Evolutionary conservation across 2,113 vertebrate species (phyloP), one percentile per base, ranked within the genome.

Genomic region (Platichthys flesus): DNA sequence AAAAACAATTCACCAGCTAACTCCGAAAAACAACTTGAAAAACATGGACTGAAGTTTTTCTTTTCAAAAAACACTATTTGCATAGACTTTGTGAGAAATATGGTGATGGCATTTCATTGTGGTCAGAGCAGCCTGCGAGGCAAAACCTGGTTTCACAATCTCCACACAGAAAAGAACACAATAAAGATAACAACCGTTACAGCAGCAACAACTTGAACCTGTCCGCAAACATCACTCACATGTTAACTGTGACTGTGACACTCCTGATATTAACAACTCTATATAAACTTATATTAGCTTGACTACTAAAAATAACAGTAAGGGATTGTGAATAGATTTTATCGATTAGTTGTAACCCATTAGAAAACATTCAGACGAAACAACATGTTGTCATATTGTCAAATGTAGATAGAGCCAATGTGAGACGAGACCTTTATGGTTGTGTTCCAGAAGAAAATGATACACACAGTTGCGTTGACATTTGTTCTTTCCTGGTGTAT

Each of bases 1-100:
- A 68, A 67, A 60, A 2, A 58, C 59, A 58, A 88, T 21, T 23
- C 66, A 67, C 31, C 23, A 76, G 1, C 14, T 65, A 70, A 31
- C 14, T 6, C 9, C 51, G 3, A 74, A 63, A 70, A 16, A n/a
- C 10, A 65, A 65, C 40, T 9, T 20, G 8, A n/a, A 37, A 35
- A 54, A 35, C 18, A 12, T 0, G 0, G 20, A 67, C 55, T 8
- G n/a, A 71, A 2, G 9, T 13, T 21, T 47, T 20, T 26, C 21
- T 60, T 4, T 16, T 68, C 15, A 21, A 57, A 31, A 55, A 23
- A 2, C 40, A 13, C 40, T 42, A 42, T 42, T 42, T 12, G 40
- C 40, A 42, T 42, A 16, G 3, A 12, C 12, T 23, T 58, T 62
- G 58, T 31, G 31, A 31, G 6, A 31, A 31, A 62, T 18, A 5